These are phyloP conservation scores for Glyphotaelius pellucidus DNA, from an alignment of 2,888 invertebrate species.

Conservation along the genomic window DNA sequence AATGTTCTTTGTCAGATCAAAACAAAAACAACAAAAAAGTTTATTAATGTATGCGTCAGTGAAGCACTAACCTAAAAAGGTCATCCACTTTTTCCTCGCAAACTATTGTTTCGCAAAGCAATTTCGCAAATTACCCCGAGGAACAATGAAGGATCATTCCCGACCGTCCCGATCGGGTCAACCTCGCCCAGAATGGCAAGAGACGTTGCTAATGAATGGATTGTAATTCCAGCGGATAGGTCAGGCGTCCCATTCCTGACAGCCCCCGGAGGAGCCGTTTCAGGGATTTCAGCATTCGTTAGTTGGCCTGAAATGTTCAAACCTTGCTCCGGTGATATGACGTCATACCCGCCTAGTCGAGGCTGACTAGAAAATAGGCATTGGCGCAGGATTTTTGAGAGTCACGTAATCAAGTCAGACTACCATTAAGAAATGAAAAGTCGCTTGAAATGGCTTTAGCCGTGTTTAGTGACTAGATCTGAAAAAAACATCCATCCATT, in stretches of 20 bases:
- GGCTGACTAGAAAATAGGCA: too few relatives aligned
- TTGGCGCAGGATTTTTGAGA: too few relatives aligned
- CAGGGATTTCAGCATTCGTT: background rate
- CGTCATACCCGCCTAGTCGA: background rate
- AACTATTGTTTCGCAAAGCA: background rate
- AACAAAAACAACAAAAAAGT: too few relatives aligned
- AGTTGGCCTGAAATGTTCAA: background rate
- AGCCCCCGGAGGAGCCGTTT: conserved; percentile 26
- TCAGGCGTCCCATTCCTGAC: conserved; percentile 25
- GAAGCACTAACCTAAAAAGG: background rate
- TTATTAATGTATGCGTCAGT: too few relatives aligned
- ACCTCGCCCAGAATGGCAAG: background rate
- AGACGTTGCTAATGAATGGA: conserved; percentile 11
- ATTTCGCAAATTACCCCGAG: background rate
- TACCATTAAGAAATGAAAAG: too few relatives aligned
- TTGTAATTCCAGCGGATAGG: conserved; percentile 34
- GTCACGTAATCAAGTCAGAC: too few relatives aligned
- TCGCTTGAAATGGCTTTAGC: too few relatives aligned
- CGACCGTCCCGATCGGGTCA: background rate
- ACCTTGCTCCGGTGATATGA: background rate
- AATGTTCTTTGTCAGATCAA: too few relatives aligned
- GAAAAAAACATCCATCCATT: too few relatives aligned
- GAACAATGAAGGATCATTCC: background rate
- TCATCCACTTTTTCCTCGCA: background rate
- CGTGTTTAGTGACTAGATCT: too few relatives aligned